Conservation (phyloP, 2,113 vertebrate genomes). For the Cercocebus atys region DNA sequence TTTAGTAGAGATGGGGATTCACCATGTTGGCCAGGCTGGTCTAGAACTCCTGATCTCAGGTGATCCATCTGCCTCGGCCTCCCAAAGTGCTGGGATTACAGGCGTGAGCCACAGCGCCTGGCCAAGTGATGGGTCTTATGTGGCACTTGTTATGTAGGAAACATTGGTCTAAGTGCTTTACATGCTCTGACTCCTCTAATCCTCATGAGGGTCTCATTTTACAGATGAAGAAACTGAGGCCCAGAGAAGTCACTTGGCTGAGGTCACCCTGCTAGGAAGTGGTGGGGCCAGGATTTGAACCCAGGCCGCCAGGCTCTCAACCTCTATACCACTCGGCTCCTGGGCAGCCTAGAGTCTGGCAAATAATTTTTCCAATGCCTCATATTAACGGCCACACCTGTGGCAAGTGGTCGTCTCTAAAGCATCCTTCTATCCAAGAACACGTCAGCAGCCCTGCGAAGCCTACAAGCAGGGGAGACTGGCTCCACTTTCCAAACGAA, state of each 20-base stretch:
- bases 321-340: fast-evolving
- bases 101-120: too few species aligned
- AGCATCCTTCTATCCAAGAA: neutral
- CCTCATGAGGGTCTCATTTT: neutral
- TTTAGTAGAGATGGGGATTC: too few species aligned
- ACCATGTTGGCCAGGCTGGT: too few species aligned
- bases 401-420: neutral
- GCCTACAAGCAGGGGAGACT: neutral
- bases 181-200: fast-evolving
- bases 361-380: neutral
- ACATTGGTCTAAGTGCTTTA: neutral
- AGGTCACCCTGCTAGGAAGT: neutral
- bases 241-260: neutral
- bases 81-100: too few species aligned
- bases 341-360: neutral
- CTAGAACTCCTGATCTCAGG: too few species aligned
- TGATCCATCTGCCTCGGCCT: too few species aligned
- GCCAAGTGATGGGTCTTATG: neutral
- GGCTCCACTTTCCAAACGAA: neutral
- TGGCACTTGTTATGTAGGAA: neutral
- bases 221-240: neutral
- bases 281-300: neutral
- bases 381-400: fast-evolving
- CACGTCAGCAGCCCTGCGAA: fast-evolving
- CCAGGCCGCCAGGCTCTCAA: neutral